These are phyloP conservation scores for Neoarius graeffei DNA, from an alignment of 2,113 vertebrate genomes.

Conservation along the genomic window DNA sequence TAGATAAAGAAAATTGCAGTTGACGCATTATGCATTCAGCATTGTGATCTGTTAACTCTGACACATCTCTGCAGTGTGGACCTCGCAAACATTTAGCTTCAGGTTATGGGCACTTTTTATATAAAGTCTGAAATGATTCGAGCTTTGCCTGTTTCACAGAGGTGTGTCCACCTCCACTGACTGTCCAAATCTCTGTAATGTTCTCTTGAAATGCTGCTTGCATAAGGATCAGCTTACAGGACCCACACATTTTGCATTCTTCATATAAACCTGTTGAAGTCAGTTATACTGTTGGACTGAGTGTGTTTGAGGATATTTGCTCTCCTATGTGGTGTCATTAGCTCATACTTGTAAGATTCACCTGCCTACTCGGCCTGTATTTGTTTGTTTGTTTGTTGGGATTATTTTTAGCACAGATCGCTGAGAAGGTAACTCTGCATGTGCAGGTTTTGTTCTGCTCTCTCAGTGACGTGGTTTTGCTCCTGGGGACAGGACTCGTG, in stretches of 20 bases:
- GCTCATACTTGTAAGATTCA: slow-evolving; percentile 44
- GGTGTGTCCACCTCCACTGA: neutral
- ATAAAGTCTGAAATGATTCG: neutral
- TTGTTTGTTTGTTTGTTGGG: slow-evolving; percentile 35
- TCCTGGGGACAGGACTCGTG: slow-evolving; percentile 21
- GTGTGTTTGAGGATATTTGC: neutral
- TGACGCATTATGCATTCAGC: neutral
- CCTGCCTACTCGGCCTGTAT: slow-evolving; percentile 6
- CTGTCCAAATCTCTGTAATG: neutral
- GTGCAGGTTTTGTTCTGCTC: slow-evolving; percentile 27
- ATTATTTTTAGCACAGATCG: slow-evolving; percentile 42
- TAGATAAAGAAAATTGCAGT: neutral
- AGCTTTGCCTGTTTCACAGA: neutral
- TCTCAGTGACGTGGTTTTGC: slow-evolving; percentile 4
- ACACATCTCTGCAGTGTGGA: neutral
- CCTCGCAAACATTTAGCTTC: neutral
- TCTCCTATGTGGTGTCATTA: slow-evolving; percentile 22
- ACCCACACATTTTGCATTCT: neutral
- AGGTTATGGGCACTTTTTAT: neutral
- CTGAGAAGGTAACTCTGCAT: slow-evolving; percentile 11
- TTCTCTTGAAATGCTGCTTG: neutral
- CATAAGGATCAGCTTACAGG: neutral
- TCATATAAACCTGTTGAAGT: slow-evolving; percentile 4
- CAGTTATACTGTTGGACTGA: neutral
- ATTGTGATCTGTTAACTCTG: neutral